Conservation (phyloP, 2,888 invertebrate genomes). For the Rhagonycha lutea region DNA sequence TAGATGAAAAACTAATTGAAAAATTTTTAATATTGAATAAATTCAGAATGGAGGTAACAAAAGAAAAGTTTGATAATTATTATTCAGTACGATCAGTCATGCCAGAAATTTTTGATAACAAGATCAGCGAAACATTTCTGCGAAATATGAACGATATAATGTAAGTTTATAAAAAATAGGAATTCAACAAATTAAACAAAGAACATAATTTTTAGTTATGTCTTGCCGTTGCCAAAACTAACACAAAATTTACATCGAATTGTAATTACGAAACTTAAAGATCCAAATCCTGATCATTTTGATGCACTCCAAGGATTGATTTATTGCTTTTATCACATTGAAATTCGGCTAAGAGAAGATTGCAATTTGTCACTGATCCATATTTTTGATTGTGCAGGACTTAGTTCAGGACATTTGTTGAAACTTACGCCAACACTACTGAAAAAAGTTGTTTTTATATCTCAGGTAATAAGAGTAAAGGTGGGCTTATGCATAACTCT, state of each 20-base stretch:
- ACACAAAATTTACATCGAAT: slow-evolving; percentile 55
- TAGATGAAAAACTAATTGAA: slow-evolving; percentile 11
- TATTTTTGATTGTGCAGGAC: slow-evolving; percentile 54
- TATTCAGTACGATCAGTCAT: slow-evolving; percentile 82
- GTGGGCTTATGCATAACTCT: too few relatives aligned
- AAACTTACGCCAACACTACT: slow-evolving; percentile 54
- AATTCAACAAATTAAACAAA: background rate
- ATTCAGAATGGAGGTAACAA: slow-evolving; percentile 83
- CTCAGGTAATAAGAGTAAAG: slow-evolving; percentile 50
- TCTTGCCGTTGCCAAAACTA: slow-evolving; percentile 56
- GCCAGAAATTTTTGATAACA: slow-evolving; percentile 62
- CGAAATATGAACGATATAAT: slow-evolving; percentile 68
- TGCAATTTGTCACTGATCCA: slow-evolving; percentile 55
- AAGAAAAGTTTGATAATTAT: slow-evolving; percentile 85
- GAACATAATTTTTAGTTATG: slow-evolving; percentile 48
- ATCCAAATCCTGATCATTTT: slow-evolving; percentile 48
- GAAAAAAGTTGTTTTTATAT: slow-evolving; percentile 54
- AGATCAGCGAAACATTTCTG: slow-evolving; percentile 42
- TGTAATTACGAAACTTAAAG: slow-evolving; percentile 53
- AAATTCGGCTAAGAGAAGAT: slow-evolving; percentile 56
- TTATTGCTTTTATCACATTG: slow-evolving; percentile 55
- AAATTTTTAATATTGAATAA: slow-evolving; percentile 58
- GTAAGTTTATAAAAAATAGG: slow-evolving; percentile 59
- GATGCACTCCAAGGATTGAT: slow-evolving; percentile 49
- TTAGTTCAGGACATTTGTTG: slow-evolving; percentile 52